Evolutionary conservation across 2,888 invertebrate species (phyloP).

Genomic region (Ptychoptera albimana): DNA sequence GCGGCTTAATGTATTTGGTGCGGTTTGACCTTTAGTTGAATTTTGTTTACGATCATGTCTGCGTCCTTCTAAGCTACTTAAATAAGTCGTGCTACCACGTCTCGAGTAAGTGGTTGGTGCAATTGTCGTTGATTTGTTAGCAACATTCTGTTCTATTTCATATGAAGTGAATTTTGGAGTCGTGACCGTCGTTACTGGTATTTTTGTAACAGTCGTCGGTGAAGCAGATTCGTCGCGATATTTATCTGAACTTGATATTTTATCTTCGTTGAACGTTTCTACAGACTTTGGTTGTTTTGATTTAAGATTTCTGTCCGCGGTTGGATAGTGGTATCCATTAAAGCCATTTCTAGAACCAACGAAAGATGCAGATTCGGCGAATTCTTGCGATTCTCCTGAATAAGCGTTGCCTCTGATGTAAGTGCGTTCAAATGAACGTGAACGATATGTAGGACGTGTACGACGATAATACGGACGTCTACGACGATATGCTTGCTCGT

Average conservation of each 20-base stretch:
- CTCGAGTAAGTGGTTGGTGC: constrained; percentile 1
- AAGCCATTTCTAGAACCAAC: constrained; percentile 17
- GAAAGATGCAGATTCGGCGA: constrained; percentile 65
- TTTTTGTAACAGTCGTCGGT: constrained; percentile 15
- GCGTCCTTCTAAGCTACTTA: background rate
- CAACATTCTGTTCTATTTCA: background rate
- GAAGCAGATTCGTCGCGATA: constrained; percentile 17
- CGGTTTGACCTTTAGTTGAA: background rate
- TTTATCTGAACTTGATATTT: constrained; percentile 19
- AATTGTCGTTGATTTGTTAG: background rate
- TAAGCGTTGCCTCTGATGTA: too few relatives aligned
- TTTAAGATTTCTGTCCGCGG: constrained; percentile 24
- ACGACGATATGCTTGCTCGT: background rate
- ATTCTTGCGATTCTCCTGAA: constrained; percentile 43
- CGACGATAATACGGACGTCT: too few relatives aligned
- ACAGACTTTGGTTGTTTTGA: constrained; percentile 23
- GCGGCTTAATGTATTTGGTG: background rate
- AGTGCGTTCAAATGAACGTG: too few relatives aligned
- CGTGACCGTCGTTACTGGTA: constrained; percentile 12
- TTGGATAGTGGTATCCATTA: constrained; percentile 25
- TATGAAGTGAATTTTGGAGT: constrained; percentile 1
- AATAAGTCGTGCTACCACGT: constrained; percentile 6
- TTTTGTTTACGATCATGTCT: background rate
- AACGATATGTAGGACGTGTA: too few relatives aligned
- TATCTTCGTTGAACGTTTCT: background rate